Base-by-base conservation (phyloP, 2,888 invertebrate genomes). In the Eledone cirrhosa region DNA sequence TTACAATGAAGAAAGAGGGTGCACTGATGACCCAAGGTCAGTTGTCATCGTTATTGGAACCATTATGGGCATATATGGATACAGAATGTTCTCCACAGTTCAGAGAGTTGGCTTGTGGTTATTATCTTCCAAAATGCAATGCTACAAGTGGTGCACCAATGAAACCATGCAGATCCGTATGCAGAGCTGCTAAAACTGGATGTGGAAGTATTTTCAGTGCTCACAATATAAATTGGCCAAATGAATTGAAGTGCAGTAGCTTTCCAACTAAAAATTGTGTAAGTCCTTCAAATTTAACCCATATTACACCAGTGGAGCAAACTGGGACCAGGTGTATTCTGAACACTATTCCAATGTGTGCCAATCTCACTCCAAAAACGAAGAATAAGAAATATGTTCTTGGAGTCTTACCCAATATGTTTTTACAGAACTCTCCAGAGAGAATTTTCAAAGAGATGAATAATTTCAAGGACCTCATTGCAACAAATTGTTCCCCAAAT, bases 341-440 rank as follows among this genome's bases (percentile, higher is more conserved):
- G 27, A 88, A 86, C 78, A 80, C 79, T 0, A 80, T 87, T 22
- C 81, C 85, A 2, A 80, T 85, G 81, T 88, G 88, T 78, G 79
- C 81, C 13, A 80, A 81, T 33, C 81, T 87, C 14, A 83, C 84
- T 13, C 8, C 75, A n/a, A 27, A 27, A 24, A 69, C 31, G 8
- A 19, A 27, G 2, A 14, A 2, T 41, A 48, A 75, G 13, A 47
- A 75, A 48, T 84, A 82, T 78, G 69, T 79, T 0, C 80, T 82
- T 27, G 86, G 86, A 11, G 86, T 86, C 11, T 80, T 88, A n/a
- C 87, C 87, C 0, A 88, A 88, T 78, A 82, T 84, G 81, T 88
- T 86, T 78, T 79, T 85, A 59, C 88, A 88, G 78, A 81, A 86
- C 87, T 48, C 77, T 79, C 8, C 77, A 27, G 5, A 77, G 67